These are phyloP conservation scores for Loxodonta africana DNA, from an alignment of 2,113 vertebrate species.

Conservation along the genomic window DNA sequence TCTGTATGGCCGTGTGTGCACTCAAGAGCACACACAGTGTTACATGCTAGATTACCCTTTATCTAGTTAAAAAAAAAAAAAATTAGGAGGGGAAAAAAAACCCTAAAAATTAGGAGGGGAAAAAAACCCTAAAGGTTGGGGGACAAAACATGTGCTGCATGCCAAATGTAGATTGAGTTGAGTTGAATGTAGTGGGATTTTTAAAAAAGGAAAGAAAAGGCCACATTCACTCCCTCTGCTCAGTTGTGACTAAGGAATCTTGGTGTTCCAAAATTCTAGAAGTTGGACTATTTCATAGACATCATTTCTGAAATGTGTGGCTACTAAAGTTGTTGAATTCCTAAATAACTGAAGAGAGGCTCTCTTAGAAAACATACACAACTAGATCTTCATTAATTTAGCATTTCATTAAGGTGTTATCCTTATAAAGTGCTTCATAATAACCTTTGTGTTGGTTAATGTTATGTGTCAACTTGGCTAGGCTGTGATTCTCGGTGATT, in stretches of 20 bases:
- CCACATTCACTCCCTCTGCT: background rate
- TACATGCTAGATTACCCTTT: background rate
- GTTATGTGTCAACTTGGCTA: too few relatives aligned
- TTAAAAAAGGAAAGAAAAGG: background rate
- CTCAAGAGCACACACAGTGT: background rate
- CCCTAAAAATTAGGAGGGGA: background rate
- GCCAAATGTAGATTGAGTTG: background rate
- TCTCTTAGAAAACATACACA: background rate
- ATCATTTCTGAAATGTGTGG: background rate
- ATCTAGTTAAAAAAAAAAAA: background rate
- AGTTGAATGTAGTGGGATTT: background rate
- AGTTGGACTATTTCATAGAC: background rate
- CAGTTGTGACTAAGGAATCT: background rate
- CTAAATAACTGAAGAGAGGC: background rate
- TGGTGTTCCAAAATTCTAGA: background rate
- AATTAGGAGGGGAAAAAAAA: background rate
- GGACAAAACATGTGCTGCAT: background rate
- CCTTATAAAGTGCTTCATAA: slow-evolving; percentile 4
- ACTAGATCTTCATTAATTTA: slow-evolving; percentile 11
- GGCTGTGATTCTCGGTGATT: too few relatives aligned
- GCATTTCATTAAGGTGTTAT: background rate
- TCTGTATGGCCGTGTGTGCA: background rate
- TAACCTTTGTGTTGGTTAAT: background rate
- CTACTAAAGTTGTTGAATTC: slow-evolving; percentile 34
- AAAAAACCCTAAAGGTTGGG: background rate